Evolutionary conservation across 1,140 invertebrate genomes (phyloP), one percentile per base, ranked within the genome.

Genomic region (Danaus melanippus): DNA sequence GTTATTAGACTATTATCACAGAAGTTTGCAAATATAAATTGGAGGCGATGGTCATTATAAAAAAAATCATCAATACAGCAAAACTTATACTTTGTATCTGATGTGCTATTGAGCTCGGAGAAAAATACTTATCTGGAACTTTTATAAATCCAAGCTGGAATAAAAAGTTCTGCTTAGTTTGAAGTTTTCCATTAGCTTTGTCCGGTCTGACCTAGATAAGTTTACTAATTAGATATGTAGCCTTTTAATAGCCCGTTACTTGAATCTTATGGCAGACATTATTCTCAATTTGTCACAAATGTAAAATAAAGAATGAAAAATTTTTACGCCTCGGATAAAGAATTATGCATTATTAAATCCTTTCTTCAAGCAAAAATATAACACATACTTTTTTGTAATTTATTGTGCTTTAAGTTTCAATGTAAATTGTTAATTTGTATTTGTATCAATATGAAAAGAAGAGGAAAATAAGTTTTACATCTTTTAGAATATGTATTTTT

Each of bases 131-230:
- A 12, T 45, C 41, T 45, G 54, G 32, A 51, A 51, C 50, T 60
- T 56, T 42, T 47, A 53, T 45, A 55, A 50, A 55, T 50, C 47
- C 42, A 17, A 8, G 15, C 53, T 55, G 10, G 11, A 47, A 49
- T 32, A 57, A 56, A 50, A 59, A 59, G 48, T 54, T 54, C 52
- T 42, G 15, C 15, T 15, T 44, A 42, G 42, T 42, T 46, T 46
- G 46, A 59, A 59, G 54, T 53, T 55, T 53, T 58, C 50, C 51
- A 58, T 53, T 55, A 51, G 47, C 55, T 54, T 59, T 59, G 58
- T 59, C 52, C 52, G 15, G 39, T 32, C 21, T 50, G 58, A 59
- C 58, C 52, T 44, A 47, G 43, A 59, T 59, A 59, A 53, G 9
- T 54, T 56, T 40, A 40, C 52, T 60, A 60, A 60, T 54, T 54